Evolutionary conservation across 2,888 invertebrate species (phyloP), one percentile per base, ranked within the genome.

Genomic region (Timema cristinae): DNA sequence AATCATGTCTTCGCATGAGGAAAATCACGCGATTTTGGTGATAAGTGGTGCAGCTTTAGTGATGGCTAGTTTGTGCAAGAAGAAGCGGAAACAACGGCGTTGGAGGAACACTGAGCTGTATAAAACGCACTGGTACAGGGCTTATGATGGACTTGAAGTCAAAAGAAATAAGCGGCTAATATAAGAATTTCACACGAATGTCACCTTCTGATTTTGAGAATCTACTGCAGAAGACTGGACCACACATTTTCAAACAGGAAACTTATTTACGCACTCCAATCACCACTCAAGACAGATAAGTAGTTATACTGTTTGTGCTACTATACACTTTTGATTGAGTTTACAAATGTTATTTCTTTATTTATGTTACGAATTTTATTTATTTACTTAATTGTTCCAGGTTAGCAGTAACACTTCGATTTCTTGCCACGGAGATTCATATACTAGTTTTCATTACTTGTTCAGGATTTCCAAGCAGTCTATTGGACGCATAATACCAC

Each of bases 321-420:
- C 0, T 67, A 13, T 5, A 50, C 7, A 2, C 50, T 7, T 50
- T 7, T 50, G 7, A 16, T 13, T 4, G 16, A 5, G 8, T 9
- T 8, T 67, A 7, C 9, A 67, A 7, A n/a, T 67, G 11, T 5
- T 50, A 67, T 50, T 67, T 50, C 10, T 49, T 50, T 50, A 8
- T 67, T 10, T 48, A 8, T 11, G n/a, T 50, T 11, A 7, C 50
- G 15, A 11, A 56, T 16, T n/a, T 11, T 7, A 11, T 59, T 8
- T 59, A 7, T 11, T 59, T 59, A 13, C 4, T 1, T 11, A 11
- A 13, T 1, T 59, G 59, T 59, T 67, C n/a, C 51, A 78, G 79
- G 71, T 75, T 80, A 69, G 75, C 75, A 56, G 76, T 80, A 7
- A 78, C 79, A 49, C 69, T 80, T 76, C 72, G 79, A 74, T 79